Conservation (phyloP, 1,140 invertebrate genomes). For the Charaxes varanes region DNA sequence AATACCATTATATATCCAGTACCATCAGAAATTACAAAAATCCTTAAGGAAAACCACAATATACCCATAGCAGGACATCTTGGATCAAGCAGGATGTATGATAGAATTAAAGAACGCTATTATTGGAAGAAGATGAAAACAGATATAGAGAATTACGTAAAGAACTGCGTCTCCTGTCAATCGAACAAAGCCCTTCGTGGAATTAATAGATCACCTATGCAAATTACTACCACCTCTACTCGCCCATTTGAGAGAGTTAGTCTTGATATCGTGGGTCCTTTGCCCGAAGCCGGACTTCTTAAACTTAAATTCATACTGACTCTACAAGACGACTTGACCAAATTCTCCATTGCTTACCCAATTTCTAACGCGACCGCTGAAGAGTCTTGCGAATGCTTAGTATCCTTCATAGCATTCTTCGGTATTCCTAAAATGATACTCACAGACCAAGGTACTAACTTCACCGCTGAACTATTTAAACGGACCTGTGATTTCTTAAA, state of each 20-base stretch:
- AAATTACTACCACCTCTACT: slow-evolving; percentile 20
- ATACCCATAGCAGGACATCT: slow-evolving; percentile 23
- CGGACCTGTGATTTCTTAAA: slow-evolving; percentile 8
- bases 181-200: slow-evolving; percentile 21
- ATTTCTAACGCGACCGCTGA: slow-evolving; percentile 7
- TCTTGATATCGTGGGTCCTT: slow-evolving; percentile 10
- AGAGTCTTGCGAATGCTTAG: slow-evolving; percentile 10
- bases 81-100: slow-evolving; percentile 14
- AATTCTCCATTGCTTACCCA: slow-evolving; percentile 13
- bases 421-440: slow-evolving; percentile 13
- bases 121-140: slow-evolving; percentile 27
- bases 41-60: slow-evolving; percentile 22
- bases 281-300: slow-evolving; percentile 7
- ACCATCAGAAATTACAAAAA: slow-evolving; percentile 16
- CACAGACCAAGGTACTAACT: slow-evolving; percentile 13
- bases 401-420: slow-evolving; percentile 12
- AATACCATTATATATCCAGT: slow-evolving; percentile 18
- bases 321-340: slow-evolving; percentile 14
- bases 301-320: slow-evolving; percentile 21
- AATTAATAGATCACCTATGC: slow-evolving; percentile 22
- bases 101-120: slow-evolving; percentile 19
- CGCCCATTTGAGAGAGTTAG: slow-evolving; percentile 14
- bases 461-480: slow-evolving; percentile 9
- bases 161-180: slow-evolving; percentile 19
- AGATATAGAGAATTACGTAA: slow-evolving; percentile 24